A percentile compares a stretch with the other conserved stretches of the same genome.
Conservation (phyloP, 2,797 vertebrate genomes). For the Halcyon smyrnensis region DNA sequence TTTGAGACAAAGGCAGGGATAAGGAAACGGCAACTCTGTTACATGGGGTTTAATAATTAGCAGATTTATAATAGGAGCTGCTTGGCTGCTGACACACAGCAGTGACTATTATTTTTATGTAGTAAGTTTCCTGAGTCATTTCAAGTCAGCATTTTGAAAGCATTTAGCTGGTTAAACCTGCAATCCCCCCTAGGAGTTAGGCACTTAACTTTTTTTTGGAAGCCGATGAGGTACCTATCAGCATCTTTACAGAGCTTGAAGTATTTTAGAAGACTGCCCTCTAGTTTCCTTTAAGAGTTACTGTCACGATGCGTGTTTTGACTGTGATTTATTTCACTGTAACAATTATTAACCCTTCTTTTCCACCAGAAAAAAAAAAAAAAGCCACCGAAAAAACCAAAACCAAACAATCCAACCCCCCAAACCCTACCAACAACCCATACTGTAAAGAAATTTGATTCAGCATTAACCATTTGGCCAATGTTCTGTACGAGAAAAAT, state of each 20-base stretch:
- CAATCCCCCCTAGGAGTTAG: background rate
- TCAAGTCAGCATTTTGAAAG: background rate
- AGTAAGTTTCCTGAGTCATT: background rate
- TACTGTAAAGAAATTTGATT: background rate
- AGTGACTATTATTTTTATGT: background rate
- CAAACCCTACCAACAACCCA: background rate
- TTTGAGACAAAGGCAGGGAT: background rate
- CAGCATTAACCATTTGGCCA: background rate
- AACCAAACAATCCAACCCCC: background rate
- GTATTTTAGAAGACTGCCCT: conserved; percentile 60
- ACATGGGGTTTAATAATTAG: background rate
- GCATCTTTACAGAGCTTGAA: background rate
- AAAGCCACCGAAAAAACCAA: background rate
- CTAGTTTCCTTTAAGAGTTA: conserved; percentile 39
- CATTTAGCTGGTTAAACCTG: background rate
- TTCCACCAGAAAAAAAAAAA: background rate
- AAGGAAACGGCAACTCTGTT: background rate
- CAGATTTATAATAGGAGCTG: background rate
- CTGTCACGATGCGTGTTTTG: background rate
- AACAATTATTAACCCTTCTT: background rate
- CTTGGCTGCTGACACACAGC: background rate
- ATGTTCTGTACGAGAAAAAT: background rate
- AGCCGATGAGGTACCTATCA: background rate
- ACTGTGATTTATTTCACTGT: background rate
- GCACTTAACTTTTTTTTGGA: background rate